Conservation (phyloP, 2,113 vertebrate species). For the Hemiscyllium ocellatum region DNA sequence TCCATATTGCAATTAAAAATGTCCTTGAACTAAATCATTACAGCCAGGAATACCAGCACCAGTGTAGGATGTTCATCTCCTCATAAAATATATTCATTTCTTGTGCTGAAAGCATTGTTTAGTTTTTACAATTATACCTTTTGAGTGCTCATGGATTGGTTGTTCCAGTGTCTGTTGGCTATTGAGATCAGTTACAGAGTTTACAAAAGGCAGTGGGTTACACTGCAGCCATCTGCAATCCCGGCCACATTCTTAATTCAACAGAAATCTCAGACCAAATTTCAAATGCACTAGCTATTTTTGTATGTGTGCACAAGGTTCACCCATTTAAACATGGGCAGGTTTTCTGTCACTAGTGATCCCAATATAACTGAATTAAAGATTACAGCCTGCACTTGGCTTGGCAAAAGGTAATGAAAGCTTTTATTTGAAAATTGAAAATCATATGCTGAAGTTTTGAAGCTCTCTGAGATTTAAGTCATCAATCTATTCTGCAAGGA, state of each 20-base stretch:
- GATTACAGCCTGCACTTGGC: not conserved
- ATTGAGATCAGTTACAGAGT: not conserved
- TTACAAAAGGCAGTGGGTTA: not conserved
- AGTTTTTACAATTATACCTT: not conserved
- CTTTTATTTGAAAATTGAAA: not conserved
- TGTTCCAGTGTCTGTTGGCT: not conserved
- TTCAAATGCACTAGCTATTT: not conserved
- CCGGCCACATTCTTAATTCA: conserved; percentile 4
- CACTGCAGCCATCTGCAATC: not conserved
- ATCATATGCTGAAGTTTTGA: not conserved
- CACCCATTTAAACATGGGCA: not conserved
- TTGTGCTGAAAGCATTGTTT: not conserved
- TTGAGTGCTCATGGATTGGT: not conserved
- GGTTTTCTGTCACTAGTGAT: not conserved
- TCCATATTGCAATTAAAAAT: not conserved
- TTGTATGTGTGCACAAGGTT: not conserved
- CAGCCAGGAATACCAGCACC: not conserved
- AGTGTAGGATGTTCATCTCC: not conserved
- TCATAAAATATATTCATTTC: not conserved
- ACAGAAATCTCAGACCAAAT: not conserved
- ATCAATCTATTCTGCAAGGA: not conserved
- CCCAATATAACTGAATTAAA: not conserved
- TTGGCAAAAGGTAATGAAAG: not conserved
- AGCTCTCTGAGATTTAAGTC: not conserved
- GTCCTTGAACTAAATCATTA: not conserved